Base-by-base conservation (phyloP, 2,797 vertebrate species). In the Oryzias dopingdopingensis region DNA sequence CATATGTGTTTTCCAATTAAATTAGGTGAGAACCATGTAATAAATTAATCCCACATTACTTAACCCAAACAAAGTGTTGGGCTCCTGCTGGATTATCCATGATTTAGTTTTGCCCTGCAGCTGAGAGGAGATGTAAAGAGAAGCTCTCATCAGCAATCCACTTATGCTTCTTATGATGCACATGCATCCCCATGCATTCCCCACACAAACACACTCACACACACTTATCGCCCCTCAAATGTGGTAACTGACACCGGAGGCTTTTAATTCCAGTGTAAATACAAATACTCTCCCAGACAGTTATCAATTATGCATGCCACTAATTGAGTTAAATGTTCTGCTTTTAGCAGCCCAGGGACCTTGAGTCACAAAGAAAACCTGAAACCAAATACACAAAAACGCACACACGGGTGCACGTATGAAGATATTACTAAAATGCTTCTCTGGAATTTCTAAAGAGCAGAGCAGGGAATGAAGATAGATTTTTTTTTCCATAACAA, bases 221-320 rank as follows among this genome's bases (percentile, higher is more conserved):
- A 66, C 79, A 49, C 72, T 52, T 48, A 55, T 62, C 44, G 20
- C 49, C 80, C 64, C 74, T 79, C 69, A 70, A 71, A 82, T 80
- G 81, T 20, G 89, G 84, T 68, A 92, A 75, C 67, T 74, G 90
- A 92, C 89, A 91, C 90, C 90, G 84, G 90, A 90, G 89, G 89
- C 91, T 92, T 92, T 92, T 92, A 91, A 93, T 92, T 92, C 85
- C 82, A 89, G 87, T 91, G 89, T 91, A 92, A 91, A 92, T 86
- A 92, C 89, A 92, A 90, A 91, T 89, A 90, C 89, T 85, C 86
- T 81, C 80, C 86, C 89, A 92, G 92, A 91, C 91, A 85, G 81
- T 62, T 81, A 92, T 93, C 81, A 92, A 92, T 93, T 92, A 92
- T 92, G 84, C 82, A 92, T 84, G 79, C 65, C 49, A 54, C 86